Percentiles rank a stretch among this genome's conserved stretches.
Evolutionary conservation across 1,140 invertebrate genomes (phyloP).

Genomic region (Geopemphigus sp.): DNA sequence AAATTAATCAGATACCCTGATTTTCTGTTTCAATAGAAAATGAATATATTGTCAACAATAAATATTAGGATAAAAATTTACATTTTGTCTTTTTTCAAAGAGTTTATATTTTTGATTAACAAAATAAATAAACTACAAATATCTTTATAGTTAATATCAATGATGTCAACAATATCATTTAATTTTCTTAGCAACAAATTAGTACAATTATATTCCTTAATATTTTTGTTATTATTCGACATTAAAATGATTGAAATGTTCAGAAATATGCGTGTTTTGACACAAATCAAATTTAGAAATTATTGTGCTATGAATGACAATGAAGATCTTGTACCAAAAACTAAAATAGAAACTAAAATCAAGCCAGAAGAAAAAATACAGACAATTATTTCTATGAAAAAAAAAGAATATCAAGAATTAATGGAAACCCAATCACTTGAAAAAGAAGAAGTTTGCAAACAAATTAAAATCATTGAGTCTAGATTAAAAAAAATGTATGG

Average conservation of each 20-base stretch:
- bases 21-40: too few relatives aligned
- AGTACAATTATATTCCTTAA: too few relatives aligned
- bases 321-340: background rate
- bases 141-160: too few relatives aligned
- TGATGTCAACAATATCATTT: too few relatives aligned
- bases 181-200: too few relatives aligned
- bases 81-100: too few relatives aligned
- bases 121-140: too few relatives aligned
- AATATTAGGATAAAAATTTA: too few relatives aligned
- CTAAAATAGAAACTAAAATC: background rate
- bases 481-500: background rate
- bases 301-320: background rate
- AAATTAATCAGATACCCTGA: too few relatives aligned
- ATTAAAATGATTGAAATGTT: background rate
- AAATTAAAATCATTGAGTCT: background rate
- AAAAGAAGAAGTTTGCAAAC: background rate
- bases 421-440: background rate
- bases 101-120: too few relatives aligned
- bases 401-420: conserved; percentile 1
- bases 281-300: background rate
- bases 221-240: too few relatives aligned
- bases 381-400: background rate
- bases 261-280: background rate
- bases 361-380: background rate
- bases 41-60: too few relatives aligned